A percentile compares a stretch with the other conserved stretches of the same genome.
phyloP scores from a whole-genome alignment of 1,140 invertebrate genomes.

The Penaeus indicus region DNA sequence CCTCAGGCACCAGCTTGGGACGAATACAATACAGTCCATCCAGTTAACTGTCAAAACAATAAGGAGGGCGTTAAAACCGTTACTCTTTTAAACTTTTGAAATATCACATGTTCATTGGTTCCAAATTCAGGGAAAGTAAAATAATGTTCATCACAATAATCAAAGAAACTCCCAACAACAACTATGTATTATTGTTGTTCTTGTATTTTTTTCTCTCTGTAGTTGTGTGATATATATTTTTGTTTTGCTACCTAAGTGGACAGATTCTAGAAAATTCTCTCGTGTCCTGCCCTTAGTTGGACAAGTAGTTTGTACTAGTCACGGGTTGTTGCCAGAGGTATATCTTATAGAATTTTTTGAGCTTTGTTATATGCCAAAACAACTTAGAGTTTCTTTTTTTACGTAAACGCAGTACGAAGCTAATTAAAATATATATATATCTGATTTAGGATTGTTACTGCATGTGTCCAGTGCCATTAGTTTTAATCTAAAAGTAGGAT shows the following conservation, averaged over 20 bases:
- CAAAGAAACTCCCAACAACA: too few species aligned
- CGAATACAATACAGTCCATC: neutral
- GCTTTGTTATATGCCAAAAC: constrained; percentile 29
- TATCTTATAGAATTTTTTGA: constrained; percentile 51
- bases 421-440: constrained; percentile 5
- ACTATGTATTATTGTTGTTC: too few species aligned
- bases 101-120: too few species aligned
- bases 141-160: too few species aligned
- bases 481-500: constrained; percentile 27
- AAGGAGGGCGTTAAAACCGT: too few species aligned
- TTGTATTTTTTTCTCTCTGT: too few species aligned
- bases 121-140: too few species aligned
- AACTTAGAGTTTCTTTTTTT: constrained; percentile 10
- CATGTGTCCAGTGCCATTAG: constrained; percentile 36
- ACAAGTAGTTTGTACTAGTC: constrained; percentile 39
- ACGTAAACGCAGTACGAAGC: constrained; percentile 36
- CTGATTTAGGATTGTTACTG: constrained; percentile 40
- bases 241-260: too few species aligned
- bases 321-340: constrained; percentile 60
- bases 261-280: too few species aligned
- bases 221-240: too few species aligned
- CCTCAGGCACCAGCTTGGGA: constrained; percentile 48
- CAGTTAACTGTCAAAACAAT: too few species aligned
- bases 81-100: too few species aligned
- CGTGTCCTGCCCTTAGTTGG: constrained; percentile 30